Base-by-base conservation (phyloP, 2,797 vertebrate genomes). In the Acanthornis magna region DNA sequence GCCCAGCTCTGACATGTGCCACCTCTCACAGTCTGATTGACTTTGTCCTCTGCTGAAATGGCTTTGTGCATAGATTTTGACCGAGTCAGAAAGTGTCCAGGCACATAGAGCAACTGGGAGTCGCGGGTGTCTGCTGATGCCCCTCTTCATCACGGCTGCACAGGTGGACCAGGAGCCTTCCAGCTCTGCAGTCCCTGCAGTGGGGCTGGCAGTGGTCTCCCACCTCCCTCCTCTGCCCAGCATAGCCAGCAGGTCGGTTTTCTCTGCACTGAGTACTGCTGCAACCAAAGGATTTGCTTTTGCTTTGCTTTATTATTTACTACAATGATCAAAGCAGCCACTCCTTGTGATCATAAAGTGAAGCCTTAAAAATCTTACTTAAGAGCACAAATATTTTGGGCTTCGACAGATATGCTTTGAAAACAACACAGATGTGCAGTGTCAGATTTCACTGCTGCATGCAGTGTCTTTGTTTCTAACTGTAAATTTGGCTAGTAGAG, bases 351-450 rank as follows among this genome's bases (percentile, higher is more conserved):
- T 93, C 34, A 11, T 62, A 65, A 85, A 80, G 70, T 61, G 66
- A 83, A 80, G 63, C 34, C 79, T 90, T 94, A 60, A 78, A 78
- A 77, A 62, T 91, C 53, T 65, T 93, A 76, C 61, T 76, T 85
- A 89, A 87, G 67, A 86, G 66, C 29, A 26, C 73, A 77, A n/a
- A 48, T 70, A 73, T 67, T 85, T 82, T n/a, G 65, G 58, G 47
- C 83, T 93, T 88, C 77, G 85, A 74, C 93, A 85, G 55, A 78
- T 88, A 74, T 7, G 68, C 91, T 96, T 92, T 68, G 93, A 93
- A 93, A 89, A 88, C 60, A 91, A 79, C 85, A 43, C 95, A 94
- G 94, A 93, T 90, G 94, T 81, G 29, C 57, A 32, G 89, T 36
- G 36, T 96, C 74, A 32, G 67, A 61, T 97, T 94, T 87, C 91